Evolutionary conservation across 2,797 vertebrate genomes (phyloP), one percentile per base, ranked within the genome.

Genomic region (Loriculus beryllinus): DNA sequence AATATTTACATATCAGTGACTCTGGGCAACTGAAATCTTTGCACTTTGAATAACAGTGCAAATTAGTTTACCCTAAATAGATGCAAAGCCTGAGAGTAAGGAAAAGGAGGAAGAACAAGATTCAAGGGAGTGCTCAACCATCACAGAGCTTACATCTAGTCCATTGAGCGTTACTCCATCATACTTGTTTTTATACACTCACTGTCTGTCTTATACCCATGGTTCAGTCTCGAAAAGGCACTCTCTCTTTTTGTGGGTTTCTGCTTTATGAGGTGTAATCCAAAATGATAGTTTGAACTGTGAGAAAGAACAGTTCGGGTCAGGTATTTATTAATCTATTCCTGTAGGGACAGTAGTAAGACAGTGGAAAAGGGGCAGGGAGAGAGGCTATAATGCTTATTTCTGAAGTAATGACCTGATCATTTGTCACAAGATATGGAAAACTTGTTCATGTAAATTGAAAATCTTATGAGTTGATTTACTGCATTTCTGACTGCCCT

Each of bases 401-500:
- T 74, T 92, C 33, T 37, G 57, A 60, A 93, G 21, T 75, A 91
- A 88, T 39, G 9, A 78, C 14, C 68, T 45, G 16, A 51, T 68
- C 14, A 31, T 79, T 95, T 96, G 80, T 81, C 82, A 93, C 86
- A 93, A 85, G 59, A 52, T 93, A 35, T 69, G 84, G 84, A 83
- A 93, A 96, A 90, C 11, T 81, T 86, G 23, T 82, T 87, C 31
- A 25, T 70, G 54, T 51, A 86, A 77, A 86, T 28, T 81, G 21
- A 87, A 90, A 86, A 67, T 43, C 29, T 82, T 78, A 6, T 92
- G 31, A 92, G 64, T 7, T 82, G 37, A 77, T 84, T 64, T 62
- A 51, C 7, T 25, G 5, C 60, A 45, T 84, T 79, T 94, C 23
- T 47, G 71, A 45, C 21, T 22, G 39, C 49, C 48, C 59, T 79